Conservation (phyloP, 35 echinoderm and acorn worm species). For the Apostichopus japonicus region DNA sequence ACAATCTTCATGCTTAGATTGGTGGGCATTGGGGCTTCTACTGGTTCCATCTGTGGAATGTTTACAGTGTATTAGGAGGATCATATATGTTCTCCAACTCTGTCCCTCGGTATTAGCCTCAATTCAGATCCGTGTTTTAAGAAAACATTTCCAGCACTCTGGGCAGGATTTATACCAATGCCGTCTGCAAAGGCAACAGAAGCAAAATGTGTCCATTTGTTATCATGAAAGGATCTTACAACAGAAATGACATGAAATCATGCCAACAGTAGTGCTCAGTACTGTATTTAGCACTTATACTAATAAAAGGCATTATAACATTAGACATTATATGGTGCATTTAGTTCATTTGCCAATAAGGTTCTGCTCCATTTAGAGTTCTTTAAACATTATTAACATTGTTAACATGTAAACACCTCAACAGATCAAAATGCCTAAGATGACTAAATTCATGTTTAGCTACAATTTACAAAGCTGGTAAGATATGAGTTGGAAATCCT, state of each 20-base stretch:
- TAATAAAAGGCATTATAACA: no score
- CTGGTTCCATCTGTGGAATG: no score
- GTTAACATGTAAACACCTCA: no score
- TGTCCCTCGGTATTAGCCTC: conserved; percentile 96
- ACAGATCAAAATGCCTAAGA: no score
- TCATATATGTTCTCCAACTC: conserved; percentile 86
- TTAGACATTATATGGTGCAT: not conserved
- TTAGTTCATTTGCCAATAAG: no score
- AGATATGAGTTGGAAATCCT: not conserved
- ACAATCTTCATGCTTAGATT: no score
- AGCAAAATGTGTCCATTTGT: not conserved
- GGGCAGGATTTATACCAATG: conserved; percentile 96
- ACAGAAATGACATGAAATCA: no score
- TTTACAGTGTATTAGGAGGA: not conserved
- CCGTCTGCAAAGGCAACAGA: conserved; percentile 75
- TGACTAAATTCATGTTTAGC: no score
- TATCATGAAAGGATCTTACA: not conserved
- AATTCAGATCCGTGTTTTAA: conserved; percentile 98
- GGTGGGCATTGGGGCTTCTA: no score
- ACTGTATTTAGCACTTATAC: no score
- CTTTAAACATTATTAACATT: not conserved
- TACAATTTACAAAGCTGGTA: no score
- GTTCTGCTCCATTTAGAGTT: not conserved
- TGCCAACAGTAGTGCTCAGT: no score
- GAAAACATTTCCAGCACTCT: conserved; percentile 97